These are phyloP conservation scores for Canis aureus DNA, from an alignment of 2,113 vertebrate genomes.

Conservation along the genomic window DNA sequence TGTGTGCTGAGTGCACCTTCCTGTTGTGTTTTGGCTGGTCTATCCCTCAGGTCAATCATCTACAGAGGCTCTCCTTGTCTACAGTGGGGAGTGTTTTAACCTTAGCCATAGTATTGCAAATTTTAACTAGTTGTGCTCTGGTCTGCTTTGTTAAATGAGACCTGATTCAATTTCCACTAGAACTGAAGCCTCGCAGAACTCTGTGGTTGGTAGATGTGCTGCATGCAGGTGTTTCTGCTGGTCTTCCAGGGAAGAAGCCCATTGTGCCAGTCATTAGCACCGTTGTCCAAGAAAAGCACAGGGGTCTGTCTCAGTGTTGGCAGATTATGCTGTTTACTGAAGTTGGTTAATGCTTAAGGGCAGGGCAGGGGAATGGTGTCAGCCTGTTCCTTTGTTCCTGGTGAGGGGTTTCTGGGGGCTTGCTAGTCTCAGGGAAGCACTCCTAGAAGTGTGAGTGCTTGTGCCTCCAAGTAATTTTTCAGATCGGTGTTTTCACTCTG, in stretches of 20 bases:
- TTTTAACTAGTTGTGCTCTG: background rate
- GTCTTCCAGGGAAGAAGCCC: background rate
- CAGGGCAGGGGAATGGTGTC: background rate
- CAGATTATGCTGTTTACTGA: background rate
- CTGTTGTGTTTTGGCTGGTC: background rate
- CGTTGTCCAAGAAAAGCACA: background rate
- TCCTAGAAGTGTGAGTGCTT: background rate
- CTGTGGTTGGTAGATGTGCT: background rate
- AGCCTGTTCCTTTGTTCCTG: background rate
- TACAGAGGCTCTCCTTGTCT: background rate
- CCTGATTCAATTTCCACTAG: background rate
- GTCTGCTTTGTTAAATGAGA: background rate
- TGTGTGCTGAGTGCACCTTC: background rate
- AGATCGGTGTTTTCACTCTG: background rate
- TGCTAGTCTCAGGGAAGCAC: background rate
- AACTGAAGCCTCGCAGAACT: background rate
- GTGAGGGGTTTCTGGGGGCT: background rate
- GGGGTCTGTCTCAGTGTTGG: background rate
- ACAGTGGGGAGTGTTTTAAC: background rate
- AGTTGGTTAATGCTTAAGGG: background rate
- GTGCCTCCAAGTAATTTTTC: background rate
- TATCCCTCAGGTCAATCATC: background rate
- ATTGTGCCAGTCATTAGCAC: background rate
- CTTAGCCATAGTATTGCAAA: background rate
- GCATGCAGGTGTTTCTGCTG: background rate